These are phyloP conservation scores for Sitodiplosis mosellana DNA, from an alignment of 1,140 invertebrate genomes.

Conservation along the genomic window DNA sequence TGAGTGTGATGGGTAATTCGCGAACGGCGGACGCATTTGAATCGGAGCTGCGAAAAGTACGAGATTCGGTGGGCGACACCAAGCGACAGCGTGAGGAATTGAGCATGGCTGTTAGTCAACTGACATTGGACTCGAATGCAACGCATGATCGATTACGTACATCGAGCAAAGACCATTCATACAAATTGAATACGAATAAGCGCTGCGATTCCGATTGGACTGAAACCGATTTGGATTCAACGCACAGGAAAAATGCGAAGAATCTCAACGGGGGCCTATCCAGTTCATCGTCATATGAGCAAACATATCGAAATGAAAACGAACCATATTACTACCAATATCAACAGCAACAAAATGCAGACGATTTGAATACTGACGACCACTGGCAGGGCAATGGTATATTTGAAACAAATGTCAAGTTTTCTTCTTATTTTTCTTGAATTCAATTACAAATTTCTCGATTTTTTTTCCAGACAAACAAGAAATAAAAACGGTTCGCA, in stretches of 20 bases:
- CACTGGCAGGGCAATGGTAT: too few relatives aligned
- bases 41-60: constrained; percentile 56
- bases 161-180: constrained; percentile 20
- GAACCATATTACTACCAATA: neutral
- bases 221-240: constrained; percentile 78
- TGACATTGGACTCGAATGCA: constrained; percentile 50
- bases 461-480: constrained; percentile 51
- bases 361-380: constrained; percentile 27
- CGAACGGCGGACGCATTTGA: too few relatives aligned
- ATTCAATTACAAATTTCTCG: neutral
- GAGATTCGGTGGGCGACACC: constrained; percentile 65
- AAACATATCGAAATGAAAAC: neutral
- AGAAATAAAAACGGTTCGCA: constrained; percentile 81
- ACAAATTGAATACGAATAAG: constrained; percentile 17
- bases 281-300: neutral
- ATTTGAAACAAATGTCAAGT: constrained; percentile 12
- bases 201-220: constrained; percentile 43
- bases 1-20: neutral
- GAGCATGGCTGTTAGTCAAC: constrained; percentile 57
- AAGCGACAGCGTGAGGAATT: constrained; percentile 66
- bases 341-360: neutral
- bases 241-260: constrained; percentile 22
- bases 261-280: constrained; percentile 3
- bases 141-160: constrained; percentile 23
- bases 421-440: constrained; percentile 19